Evolutionary conservation across 2,888 invertebrate species (phyloP), one percentile per base, ranked within the genome.

Genomic region (Agonopterix heracliana): DNA sequence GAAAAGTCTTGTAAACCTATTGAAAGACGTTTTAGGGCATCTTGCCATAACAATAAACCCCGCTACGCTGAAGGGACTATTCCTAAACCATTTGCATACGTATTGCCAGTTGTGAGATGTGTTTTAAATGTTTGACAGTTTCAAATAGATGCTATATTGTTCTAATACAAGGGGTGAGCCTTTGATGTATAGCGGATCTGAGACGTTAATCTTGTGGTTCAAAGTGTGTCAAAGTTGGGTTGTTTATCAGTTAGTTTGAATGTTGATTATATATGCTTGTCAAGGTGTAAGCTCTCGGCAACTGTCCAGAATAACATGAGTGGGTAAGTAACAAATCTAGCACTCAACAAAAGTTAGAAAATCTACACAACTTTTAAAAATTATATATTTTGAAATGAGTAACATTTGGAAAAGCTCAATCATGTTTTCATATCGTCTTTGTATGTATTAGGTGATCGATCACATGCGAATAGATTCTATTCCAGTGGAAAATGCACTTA

Each of bases 71-170:
- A 55, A 57, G 64, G 71, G 71, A 66, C 68, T 64, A 63, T 68
- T 60, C 62, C 52, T 53, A 63, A 61, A 56, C 59, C 73, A 86
- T 87, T 86, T 77, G 74, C 83, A 86, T 86, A 81, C 70, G 74
- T 72, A 83, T 79, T 73, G 72, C 72, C 60, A 53, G 50, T 57
- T 43, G 56, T 53, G 61, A 67, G 70, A 68, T 65, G 71, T 65
- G 70, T 67, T 74, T 72, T 67, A 75, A 82, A 78, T 81, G 79
- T 84, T 86, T 85, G 85, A 86, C 87, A 86, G 84, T 82, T 78
- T 66, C 59, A 59, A 75, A 76, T 68, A 64, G 68, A 74, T 65
- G 64, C 64, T 53, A 64, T 71, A 64, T 65, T 68, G 71, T 64
- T 67, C 54, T 52, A 53, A 50, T 47, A 53, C 54, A 53, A 55